A percentile compares a stretch with the other conserved stretches of the same genome.
These are phyloP conservation scores for Psilopogon haemacephalus DNA, from an alignment of 2,113 vertebrate genomes.

Conservation along the genomic window DNA sequence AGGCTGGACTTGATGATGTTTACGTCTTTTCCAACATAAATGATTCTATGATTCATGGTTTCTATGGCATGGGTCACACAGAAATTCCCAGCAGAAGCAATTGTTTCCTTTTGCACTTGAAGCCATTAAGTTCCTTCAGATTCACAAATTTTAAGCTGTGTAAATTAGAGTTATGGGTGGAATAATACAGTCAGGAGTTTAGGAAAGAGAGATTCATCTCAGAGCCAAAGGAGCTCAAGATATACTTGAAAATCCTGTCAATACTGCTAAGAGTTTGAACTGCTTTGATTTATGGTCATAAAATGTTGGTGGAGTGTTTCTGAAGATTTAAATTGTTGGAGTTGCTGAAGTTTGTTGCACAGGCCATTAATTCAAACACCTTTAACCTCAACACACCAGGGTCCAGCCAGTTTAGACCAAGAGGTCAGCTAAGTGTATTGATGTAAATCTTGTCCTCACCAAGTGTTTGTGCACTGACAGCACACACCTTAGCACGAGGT, in stretches of 20 bases:
- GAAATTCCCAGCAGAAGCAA: neutral
- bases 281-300: neutral
- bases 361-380: neutral
- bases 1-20: too few species aligned
- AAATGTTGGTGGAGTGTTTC: neutral
- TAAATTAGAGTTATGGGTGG: neutral
- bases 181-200: neutral
- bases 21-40: too few species aligned
- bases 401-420: neutral
- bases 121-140: neutral
- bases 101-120: neutral
- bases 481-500: neutral
- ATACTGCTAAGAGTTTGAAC: neutral
- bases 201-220: neutral
- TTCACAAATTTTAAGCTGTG: neutral
- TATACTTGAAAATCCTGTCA: neutral
- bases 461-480: neutral
- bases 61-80: neutral
- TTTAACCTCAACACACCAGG: neutral
- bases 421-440: neutral
- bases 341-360: neutral
- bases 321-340: neutral
- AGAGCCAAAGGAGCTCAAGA: neutral
- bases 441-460: neutral
- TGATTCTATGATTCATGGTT: too few species aligned